A percentile compares a stretch with the other conserved stretches of the same genome.
Evolutionary conservation across 2,113 vertebrate genomes (phyloP).

Genomic region (Gopherus flavomarginatus): DNA sequence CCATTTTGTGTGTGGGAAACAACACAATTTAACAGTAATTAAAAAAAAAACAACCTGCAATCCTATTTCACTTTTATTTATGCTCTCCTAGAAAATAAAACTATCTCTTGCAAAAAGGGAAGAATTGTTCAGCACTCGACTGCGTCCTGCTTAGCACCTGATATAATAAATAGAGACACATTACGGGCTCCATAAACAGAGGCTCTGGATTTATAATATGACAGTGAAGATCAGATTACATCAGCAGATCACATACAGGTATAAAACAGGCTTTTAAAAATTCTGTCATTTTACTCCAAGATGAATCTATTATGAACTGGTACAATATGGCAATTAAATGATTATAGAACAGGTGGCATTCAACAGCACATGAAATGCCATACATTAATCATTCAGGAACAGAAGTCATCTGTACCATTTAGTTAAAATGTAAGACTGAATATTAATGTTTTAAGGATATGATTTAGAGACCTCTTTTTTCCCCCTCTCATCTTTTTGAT

Average conservation of each 20-base stretch:
- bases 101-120: background rate
- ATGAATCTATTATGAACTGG: slow-evolving; percentile 30
- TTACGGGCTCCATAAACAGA: background rate
- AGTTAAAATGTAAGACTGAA: slow-evolving; percentile 43
- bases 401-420: slow-evolving; percentile 65
- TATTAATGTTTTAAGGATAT: slow-evolving; percentile 6
- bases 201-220: background rate
- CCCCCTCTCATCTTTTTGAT: background rate
- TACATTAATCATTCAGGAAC: slow-evolving; percentile 67
- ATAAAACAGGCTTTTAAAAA: slow-evolving; percentile 48
- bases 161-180: slow-evolving; percentile 35
- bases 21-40: slow-evolving; percentile 15
- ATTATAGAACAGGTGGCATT: slow-evolving; percentile 72
- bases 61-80: background rate
- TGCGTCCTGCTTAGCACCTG: background rate
- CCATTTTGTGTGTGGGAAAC: slow-evolving; percentile 10
- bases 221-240: background rate
- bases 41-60: background rate
- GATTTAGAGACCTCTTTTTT: background rate
- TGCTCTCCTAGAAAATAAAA: background rate
- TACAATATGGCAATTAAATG: slow-evolving; percentile 59
- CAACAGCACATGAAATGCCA: slow-evolving; percentile 55
- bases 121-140: background rate
- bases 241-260: background rate
- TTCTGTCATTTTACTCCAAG: slow-evolving; percentile 61